Percentiles rank a stretch among this genome's conserved stretches.
Evolutionary conservation across 1,140 invertebrate genomes (phyloP).

Genomic region (Stenopsyche tienmushanensis): DNA sequence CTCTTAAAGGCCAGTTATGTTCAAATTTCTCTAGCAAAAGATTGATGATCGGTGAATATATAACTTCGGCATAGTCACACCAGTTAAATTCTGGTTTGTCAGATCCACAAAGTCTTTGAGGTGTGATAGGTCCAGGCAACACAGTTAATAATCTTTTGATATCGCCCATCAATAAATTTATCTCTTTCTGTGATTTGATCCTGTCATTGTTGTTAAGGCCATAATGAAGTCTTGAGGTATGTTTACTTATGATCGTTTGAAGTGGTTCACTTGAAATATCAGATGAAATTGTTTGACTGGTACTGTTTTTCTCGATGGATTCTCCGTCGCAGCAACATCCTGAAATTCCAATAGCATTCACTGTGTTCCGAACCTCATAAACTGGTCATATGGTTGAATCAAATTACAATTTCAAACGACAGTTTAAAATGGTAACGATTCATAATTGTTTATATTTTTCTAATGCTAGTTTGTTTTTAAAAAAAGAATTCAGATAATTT

Average conservation of each 20-base stretch:
- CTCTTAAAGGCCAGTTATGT: constrained; percentile 54
- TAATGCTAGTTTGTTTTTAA: too few relatives aligned
- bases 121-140: constrained; percentile 64
- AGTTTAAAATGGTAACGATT: too few relatives aligned
- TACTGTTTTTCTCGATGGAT: neutral
- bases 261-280: neutral
- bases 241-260: neutral
- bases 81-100: constrained; percentile 45
- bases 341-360: constrained; percentile 46
- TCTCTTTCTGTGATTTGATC: constrained; percentile 51
- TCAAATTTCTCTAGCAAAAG: constrained; percentile 54
- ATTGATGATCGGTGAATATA: constrained; percentile 53
- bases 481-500: too few relatives aligned
- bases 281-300: constrained; percentile 7
- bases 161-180: constrained; percentile 45
- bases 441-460: too few relatives aligned
- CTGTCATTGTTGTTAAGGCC: constrained; percentile 46
- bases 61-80: constrained; percentile 46
- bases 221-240: constrained; percentile 12
- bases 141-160: constrained; percentile 43
- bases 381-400: constrained; percentile 5
- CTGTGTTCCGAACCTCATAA: constrained; percentile 36
- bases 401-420: neutral
- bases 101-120: constrained; percentile 56
- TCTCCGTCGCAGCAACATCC: constrained; percentile 31